phyloP scores from a whole-genome alignment of 2,797 vertebrate species.

The Oophaga sylvatica region DNA sequence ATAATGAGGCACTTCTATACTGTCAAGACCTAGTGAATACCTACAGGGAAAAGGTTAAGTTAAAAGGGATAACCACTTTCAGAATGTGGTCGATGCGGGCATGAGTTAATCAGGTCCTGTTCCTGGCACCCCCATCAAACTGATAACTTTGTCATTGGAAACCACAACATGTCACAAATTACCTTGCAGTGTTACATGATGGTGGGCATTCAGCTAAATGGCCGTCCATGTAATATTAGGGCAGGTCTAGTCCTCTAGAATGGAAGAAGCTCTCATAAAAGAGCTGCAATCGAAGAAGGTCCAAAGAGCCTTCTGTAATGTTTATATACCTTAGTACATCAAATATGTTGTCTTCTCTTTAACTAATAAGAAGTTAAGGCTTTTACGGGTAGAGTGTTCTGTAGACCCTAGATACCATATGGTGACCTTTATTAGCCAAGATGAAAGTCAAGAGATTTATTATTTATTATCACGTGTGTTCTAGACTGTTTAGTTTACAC shows the following conservation, averaged over 20 bases:
- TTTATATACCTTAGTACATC: too few relatives aligned
- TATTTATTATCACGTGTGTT: too few relatives aligned
- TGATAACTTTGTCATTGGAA: not conserved
- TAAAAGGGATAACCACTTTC: not conserved
- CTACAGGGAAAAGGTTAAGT: not conserved
- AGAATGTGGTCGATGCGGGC: not conserved
- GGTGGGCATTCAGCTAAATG: not conserved
- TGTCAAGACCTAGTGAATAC: not conserved
- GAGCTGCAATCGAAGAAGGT: too few relatives aligned
- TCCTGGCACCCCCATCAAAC: not conserved
- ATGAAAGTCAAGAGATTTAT: too few relatives aligned
- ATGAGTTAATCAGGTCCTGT: not conserved
- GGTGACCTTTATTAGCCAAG: too few relatives aligned
- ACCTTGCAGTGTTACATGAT: not conserved
- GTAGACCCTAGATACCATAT: too few relatives aligned
- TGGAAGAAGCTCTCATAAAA: not conserved
- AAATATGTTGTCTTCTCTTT: too few relatives aligned
- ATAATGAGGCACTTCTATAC: conserved; percentile 8
- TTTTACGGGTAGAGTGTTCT: too few relatives aligned
- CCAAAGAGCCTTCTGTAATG: too few relatives aligned
- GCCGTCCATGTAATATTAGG: not conserved
- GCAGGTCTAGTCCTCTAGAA: not conserved
- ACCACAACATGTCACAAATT: not conserved
- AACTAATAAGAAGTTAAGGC: too few relatives aligned
- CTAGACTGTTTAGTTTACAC: too few relatives aligned